These are phyloP conservation scores for Aspidapion aeneum DNA, from an alignment of 2,888 invertebrate species.

Conservation along the genomic window DNA sequence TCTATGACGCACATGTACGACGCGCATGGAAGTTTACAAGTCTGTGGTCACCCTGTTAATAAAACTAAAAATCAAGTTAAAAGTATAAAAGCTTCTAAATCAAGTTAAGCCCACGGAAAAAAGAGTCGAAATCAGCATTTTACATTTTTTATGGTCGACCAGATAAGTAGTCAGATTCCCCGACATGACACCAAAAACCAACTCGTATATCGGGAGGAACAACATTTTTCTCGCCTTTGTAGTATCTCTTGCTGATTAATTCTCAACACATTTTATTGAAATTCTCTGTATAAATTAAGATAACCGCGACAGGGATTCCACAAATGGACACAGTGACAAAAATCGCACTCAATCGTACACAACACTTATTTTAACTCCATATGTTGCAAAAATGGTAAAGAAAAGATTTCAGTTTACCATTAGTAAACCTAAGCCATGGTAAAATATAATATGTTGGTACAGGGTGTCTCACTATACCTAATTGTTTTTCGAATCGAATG, in stretches of 20 bases:
- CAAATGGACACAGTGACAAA: neutral
- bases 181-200: conserved; percentile 5
- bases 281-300: conserved; percentile 28
- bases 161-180: neutral
- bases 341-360: neutral
- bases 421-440: no score
- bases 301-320: conserved; percentile 12
- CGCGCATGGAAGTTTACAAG: no score
- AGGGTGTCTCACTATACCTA: no score
- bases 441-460: no score
- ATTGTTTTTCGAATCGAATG: no score
- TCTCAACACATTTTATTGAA: conserved; percentile 28
- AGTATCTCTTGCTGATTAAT: conserved; percentile 23
- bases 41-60: no score
- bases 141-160: neutral
- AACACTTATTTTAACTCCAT: no score
- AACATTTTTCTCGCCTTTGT: conserved; percentile 24
- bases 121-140: neutral
- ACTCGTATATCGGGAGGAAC: conserved; percentile 26
- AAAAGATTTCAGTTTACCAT: no score
- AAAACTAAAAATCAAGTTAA: no score
- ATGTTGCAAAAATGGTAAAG: no score
- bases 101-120: neutral
- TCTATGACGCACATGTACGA: no score
- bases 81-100: neutral